Evolutionary conservation across 2,797 vertebrate species (phyloP).

Genomic region (Squalus acanthias): DNA sequence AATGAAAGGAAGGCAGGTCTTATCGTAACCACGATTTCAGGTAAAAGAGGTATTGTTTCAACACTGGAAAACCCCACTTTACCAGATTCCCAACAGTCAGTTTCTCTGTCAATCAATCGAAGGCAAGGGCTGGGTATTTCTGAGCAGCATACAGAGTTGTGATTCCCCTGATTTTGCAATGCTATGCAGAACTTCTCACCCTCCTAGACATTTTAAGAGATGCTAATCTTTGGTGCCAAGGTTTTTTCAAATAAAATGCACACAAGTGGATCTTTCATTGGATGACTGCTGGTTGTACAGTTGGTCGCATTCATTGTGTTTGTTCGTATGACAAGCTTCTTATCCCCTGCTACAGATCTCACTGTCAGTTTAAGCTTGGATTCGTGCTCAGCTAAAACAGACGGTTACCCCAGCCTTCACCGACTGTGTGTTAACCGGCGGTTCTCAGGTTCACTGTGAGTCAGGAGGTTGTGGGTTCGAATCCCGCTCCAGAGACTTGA

Average conservation of each 20-base stretch:
- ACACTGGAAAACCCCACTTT: not conserved
- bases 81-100: not conserved
- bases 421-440: not conserved
- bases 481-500: too few relatives aligned
- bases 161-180: conserved; percentile 20
- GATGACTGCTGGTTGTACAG: not conserved
- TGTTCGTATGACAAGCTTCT: not conserved
- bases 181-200: not conserved
- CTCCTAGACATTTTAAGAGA: not conserved
- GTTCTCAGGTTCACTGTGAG: too few relatives aligned
- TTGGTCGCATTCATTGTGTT: not conserved
- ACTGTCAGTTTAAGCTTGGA: too few relatives aligned
- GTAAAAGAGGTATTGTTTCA: not conserved
- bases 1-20: not conserved
- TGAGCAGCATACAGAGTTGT: not conserved
- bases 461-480: too few relatives aligned
- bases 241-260: not conserved
- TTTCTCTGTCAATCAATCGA: not conserved
- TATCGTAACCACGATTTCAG: too few relatives aligned
- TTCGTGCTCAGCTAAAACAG: not conserved
- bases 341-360: not conserved
- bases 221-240: not conserved
- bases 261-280: not conserved
- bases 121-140: not conserved
- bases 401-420: not conserved